These are phyloP conservation scores for Drosophila parvula DNA, from an alignment of 1,140 invertebrate genomes.

Conservation along the genomic window DNA sequence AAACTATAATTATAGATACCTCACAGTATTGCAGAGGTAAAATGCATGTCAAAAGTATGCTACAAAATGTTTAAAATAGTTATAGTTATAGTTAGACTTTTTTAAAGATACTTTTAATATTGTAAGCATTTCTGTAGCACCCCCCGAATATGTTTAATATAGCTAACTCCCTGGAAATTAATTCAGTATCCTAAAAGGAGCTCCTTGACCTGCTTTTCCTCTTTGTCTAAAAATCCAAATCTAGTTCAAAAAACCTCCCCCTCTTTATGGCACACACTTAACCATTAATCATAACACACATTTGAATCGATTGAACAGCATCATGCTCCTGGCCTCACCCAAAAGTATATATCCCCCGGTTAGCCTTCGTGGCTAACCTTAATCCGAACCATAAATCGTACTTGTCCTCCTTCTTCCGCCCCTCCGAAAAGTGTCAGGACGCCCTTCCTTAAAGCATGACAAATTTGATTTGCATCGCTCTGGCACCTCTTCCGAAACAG, in stretches of 20 bases:
- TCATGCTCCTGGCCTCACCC: not conserved
- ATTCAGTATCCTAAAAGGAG: no score
- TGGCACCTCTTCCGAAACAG: slow-evolving; percentile 29
- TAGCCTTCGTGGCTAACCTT: slow-evolving; percentile 14
- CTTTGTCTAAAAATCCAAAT: not conserved
- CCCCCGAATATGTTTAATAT: no score
- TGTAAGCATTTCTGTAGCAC: not conserved
- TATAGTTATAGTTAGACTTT: no score
- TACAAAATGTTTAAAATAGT: not conserved
- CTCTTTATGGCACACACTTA: not conserved
- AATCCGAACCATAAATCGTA: slow-evolving; percentile 27
- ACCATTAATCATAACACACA: slow-evolving; percentile 15
- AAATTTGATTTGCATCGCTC: slow-evolving; percentile 57
- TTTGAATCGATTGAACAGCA: not conserved
- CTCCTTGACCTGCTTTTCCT: not conserved
- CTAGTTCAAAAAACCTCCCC: not conserved
- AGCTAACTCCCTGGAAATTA: not conserved
- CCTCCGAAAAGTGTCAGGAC: not conserved
- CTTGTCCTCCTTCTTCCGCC: not conserved
- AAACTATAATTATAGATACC: no score
- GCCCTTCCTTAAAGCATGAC: slow-evolving; percentile 40
- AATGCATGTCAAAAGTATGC: no score
- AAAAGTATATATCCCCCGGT: not conserved
- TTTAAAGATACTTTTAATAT: not conserved
- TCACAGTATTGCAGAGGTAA: no score